phyloP scores from a whole-genome alignment of 2,888 invertebrate genomes.

The Oscheius sp. region DNA sequence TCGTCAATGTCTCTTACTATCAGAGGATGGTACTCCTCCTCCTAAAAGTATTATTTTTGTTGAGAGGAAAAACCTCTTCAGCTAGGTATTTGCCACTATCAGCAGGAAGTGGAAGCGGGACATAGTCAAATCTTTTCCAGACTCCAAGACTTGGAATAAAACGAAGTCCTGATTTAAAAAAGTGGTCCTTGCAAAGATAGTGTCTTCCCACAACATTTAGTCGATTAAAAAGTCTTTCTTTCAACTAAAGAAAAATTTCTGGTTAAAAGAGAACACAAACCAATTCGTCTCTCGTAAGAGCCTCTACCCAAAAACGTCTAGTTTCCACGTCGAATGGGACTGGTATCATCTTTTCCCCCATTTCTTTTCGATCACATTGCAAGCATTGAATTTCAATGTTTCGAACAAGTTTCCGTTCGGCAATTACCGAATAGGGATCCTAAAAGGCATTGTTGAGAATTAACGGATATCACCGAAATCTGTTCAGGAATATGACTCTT shows the following conservation, averaged over 20 bases:
- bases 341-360: conserved; percentile 42
- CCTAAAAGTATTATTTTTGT: conserved; percentile 1
- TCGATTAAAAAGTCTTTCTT: conserved; percentile 31
- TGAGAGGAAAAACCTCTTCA: background rate
- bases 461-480: background rate
- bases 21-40: conserved; percentile 11
- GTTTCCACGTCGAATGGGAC: conserved; percentile 39
- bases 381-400: conserved; percentile 41
- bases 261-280: background rate
- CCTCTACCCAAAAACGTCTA: conserved; percentile 43
- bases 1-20: conserved; percentile 23
- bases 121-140: conserved; percentile 25
- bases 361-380: conserved; percentile 38
- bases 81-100: conserved; percentile 4
- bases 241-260: background rate
- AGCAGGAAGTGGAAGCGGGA: background rate
- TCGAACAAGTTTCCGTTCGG: conserved; percentile 41
- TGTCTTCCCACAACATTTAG: conserved; percentile 43
- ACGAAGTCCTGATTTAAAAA: conserved; percentile 38
- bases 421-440: conserved; percentile 40
- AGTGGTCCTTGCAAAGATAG: conserved; percentile 46
- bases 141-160: conserved; percentile 28
- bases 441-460: background rate
- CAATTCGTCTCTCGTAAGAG: conserved; percentile 43
- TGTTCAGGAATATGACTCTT: conserved; percentile 21